Base-by-base conservation (phyloP, 2,797 vertebrate genomes). In the Gymnodraco acuticeps region DNA sequence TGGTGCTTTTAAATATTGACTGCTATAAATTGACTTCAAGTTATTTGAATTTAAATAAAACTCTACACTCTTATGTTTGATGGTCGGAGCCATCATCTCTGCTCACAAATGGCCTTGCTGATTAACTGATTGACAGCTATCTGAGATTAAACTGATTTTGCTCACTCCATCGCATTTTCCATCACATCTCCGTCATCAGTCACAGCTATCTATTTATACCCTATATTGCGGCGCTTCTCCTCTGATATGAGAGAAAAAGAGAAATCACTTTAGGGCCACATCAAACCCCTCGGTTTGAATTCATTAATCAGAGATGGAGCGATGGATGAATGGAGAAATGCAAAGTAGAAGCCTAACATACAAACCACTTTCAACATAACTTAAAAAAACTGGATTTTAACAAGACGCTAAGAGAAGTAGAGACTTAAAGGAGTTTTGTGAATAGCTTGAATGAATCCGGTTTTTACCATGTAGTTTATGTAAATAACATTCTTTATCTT, bases 241-340 rank as follows among this genome's bases (percentile, higher is more conserved):
- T 43, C 17, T 14, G 43, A 64, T 64, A 20, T 45, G 20, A 72
- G 27, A 17, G 4, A 33, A 4, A 17, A 20, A 10, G 14, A 54
- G 15, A 70, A 69, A 60, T 48, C 23, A 58, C 67, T 60, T 51
- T 3, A 19, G 46, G 45, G 20, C 5, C 48, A 52, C 53, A 65
- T 77, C 77, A 67, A 48, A 41, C 31, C 19, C 13, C 12, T 20
- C 41, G 3, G 42, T 70, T 38, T 70, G 66, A 59, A 71, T 2
- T 33, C 31, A 75, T 79, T 68, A 52, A 64, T 73, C 74, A 68
- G 55, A 53, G 41, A 68, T 45, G 70, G 58, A 64, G 33, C 0
- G 16, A 64, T 43, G 53, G n/a, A 69, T 27, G 31, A 61, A 70
- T 19, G 43, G 47, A 63, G 43, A 68, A 53, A 70, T 65, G 64